These are phyloP conservation scores for Drosophila subquinaria DNA, from an alignment of 2,888 invertebrate genomes.

Conservation along the genomic window DNA sequence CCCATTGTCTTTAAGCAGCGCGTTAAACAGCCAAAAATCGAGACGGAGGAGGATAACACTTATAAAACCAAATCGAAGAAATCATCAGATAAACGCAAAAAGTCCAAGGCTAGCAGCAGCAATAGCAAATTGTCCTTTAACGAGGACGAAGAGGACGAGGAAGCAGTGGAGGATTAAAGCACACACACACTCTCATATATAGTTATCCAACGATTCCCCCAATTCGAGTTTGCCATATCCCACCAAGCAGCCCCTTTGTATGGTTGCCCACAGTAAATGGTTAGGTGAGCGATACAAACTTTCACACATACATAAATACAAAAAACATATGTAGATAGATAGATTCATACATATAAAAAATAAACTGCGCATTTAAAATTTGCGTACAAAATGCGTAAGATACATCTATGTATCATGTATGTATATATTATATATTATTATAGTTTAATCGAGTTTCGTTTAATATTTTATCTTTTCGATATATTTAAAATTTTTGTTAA, in stretches of 20 bases:
- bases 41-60: conserved; percentile 28
- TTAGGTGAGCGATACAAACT: conserved; percentile 51
- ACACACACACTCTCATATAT: neutral
- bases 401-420: neutral
- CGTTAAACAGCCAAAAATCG: conserved; percentile 55
- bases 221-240: conserved; percentile 16
- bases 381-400: conserved; percentile 26
- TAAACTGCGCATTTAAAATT: conserved; percentile 61
- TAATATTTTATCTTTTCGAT: neutral
- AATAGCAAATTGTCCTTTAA: conserved; percentile 86
- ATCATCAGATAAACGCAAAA: conserved; percentile 57
- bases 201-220: conserved; percentile 11
- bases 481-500: neutral
- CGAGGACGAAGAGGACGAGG: conserved; percentile 86
- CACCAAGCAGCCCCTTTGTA: conserved; percentile 34
- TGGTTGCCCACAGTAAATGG: conserved; percentile 45
- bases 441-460: conserved; percentile 15
- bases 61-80: conserved; percentile 33
- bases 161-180: conserved; percentile 57
- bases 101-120: conserved; percentile 67
- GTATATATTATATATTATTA: conserved; percentile 1
- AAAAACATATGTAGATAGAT: neutral
- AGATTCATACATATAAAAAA: conserved; percentile 16
- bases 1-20: conserved; percentile 87
- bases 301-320: conserved; percentile 22